Base-by-base conservation (phyloP, 2,797 vertebrate genomes). In the Xiphorhynchus erythropygius region DNA sequence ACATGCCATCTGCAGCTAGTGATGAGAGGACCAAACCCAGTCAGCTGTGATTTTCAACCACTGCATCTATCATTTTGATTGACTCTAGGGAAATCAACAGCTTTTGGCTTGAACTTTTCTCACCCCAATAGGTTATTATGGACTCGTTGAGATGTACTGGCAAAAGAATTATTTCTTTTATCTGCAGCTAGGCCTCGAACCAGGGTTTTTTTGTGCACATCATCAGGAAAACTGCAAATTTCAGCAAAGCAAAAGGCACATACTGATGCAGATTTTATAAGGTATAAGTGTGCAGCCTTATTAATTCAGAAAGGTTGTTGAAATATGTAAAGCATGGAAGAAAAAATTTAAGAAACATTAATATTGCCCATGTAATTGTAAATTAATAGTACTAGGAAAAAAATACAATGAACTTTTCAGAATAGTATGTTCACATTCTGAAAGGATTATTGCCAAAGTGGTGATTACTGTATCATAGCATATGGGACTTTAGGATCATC, bases 1-100 rank as follows among this genome's bases (percentile, higher is more conserved):
- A 84, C 96, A 95, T 96, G 93, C 98, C 98, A 98, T 98, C 98
- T 98, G 98, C 96, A 98, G 96, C 97, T 97, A 97, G 97, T 97
- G 93, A 96, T 96, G 97, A 97, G 96, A 97, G 96, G 96, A 97
- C 97, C 94, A 96, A 98, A 98, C 98, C 94, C 97, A 98, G 98
- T 98, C 98, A 99, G 98, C 99, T 99, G 98, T 99, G 98, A 98
- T 98, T 98, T 97, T 98, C 96, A 70, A 98, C 98, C 98, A 98
- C 94, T 80, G 93, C 85, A 96, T 98, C 94, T 97, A 97, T 98
- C 96, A 96, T 98, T 97, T 98, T 97, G 96, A 98, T 97, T 96
- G 18, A 84, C 97, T 97, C 97, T 89, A 91, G 98, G 97, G 98
- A 98, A 98, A 98, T 98, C 97, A 98, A 93, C 85, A 47, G 28